phyloP scores from a whole-genome alignment of 2,113 vertebrate genomes.

The Xenopus tropicalis region DNA sequence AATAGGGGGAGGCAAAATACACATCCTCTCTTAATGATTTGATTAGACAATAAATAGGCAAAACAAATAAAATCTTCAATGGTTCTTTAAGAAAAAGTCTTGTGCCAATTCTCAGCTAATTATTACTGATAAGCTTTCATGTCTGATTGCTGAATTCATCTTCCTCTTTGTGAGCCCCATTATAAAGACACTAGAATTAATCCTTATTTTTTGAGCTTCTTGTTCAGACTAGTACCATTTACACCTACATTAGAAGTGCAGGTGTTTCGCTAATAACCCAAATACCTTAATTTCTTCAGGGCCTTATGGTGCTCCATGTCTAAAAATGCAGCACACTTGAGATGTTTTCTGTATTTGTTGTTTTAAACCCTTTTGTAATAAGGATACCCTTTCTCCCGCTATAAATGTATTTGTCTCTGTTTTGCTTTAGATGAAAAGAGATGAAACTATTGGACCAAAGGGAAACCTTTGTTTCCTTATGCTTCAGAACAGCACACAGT shows the following conservation, averaged over 20 bases:
- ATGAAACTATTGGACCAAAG: too few species aligned
- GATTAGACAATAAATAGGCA: too few species aligned
- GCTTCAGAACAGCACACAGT: conserved; percentile 48
- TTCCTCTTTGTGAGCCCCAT: too few species aligned
- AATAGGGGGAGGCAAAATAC: too few species aligned
- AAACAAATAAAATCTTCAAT: too few species aligned
- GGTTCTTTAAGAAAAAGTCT: too few species aligned
- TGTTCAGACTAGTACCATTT: conserved; percentile 20
- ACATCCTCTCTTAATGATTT: too few species aligned
- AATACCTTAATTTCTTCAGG: conserved; percentile 28
- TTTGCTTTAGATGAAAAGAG: conserved; percentile 41
- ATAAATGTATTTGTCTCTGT: conserved; percentile 7
- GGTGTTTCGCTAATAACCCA: conserved; percentile 53
- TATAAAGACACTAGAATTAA: not conserved
- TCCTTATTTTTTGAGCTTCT: conserved; percentile 10
- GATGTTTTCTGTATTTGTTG: not conserved
- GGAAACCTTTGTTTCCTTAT: conserved; percentile 49
- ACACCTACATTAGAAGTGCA: conserved; percentile 40
- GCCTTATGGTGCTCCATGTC: conserved; percentile 4
- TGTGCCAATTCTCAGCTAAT: too few species aligned
- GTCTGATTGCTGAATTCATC: too few species aligned
- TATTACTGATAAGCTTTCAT: too few species aligned
- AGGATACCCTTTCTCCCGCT: conserved; percentile 37
- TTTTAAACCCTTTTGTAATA: conserved; percentile 50
- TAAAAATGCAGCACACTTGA: conserved; percentile 25